phyloP scores from a whole-genome alignment of 2,888 invertebrate genomes.

The Clusia tigrina region DNA sequence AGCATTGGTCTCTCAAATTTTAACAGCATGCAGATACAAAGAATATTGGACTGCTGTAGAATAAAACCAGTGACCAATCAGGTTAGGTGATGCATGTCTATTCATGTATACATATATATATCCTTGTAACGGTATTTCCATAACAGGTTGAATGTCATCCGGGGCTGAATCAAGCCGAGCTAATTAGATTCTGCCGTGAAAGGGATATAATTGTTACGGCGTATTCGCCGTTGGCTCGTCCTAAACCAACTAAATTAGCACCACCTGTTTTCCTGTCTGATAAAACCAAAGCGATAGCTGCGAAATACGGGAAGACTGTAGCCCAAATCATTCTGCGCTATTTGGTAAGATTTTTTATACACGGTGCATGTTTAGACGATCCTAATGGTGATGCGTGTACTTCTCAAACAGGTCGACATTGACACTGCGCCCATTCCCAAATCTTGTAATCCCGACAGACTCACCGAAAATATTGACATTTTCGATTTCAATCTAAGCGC shows the following conservation, averaged over 20 bases:
- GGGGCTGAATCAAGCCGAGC: slow-evolving; percentile 74
- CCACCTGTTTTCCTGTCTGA: slow-evolving; percentile 66
- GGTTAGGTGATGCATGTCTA: slow-evolving; percentile 37
- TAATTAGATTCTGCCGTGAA: slow-evolving; percentile 73
- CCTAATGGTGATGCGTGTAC: background rate
- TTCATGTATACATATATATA: background rate
- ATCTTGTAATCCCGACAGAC: slow-evolving; percentile 65
- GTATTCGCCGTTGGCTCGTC: slow-evolving; percentile 78
- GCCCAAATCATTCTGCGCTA: slow-evolving; percentile 73
- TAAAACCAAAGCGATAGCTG: slow-evolving; percentile 66
- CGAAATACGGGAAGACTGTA: slow-evolving; percentile 71
- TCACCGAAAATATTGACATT: slow-evolving; percentile 67
- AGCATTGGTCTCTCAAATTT: slow-evolving; percentile 89
- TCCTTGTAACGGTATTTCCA: background rate
- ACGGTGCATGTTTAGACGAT: background rate
- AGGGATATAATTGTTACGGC: slow-evolving; percentile 72
- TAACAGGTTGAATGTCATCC: slow-evolving; percentile 65
- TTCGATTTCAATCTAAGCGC: slow-evolving; percentile 67
- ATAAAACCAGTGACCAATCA: slow-evolving; percentile 74
- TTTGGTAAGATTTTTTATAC: slow-evolving; percentile 65
- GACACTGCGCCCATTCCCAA: slow-evolving; percentile 69
- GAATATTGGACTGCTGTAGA: slow-evolving; percentile 71
- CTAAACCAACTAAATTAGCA: slow-evolving; percentile 60
- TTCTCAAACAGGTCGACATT: slow-evolving; percentile 65
- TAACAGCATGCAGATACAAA: slow-evolving; percentile 76